phyloP scores from a whole-genome alignment of 2,113 vertebrate species.

The Oreochromis niloticus region DNA sequence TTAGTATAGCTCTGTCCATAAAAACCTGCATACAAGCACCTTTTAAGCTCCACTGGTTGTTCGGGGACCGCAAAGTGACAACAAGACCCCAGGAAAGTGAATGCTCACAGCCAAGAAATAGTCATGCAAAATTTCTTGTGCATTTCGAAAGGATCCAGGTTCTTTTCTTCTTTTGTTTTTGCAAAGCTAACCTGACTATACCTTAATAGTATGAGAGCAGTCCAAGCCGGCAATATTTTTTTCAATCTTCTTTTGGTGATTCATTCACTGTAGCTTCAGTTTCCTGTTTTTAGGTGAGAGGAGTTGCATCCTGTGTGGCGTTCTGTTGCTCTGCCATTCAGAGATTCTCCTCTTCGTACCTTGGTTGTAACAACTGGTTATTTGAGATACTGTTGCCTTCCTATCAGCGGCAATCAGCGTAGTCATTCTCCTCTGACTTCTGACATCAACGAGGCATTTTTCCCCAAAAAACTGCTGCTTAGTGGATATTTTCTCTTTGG shows the following conservation, averaged over 20 bases:
- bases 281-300: neutral
- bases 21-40: neutral
- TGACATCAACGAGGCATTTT: neutral
- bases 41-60: neutral
- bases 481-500: neutral
- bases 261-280: neutral
- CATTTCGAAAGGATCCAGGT: neutral
- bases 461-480: neutral
- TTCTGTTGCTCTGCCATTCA: neutral
- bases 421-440: neutral
- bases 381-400: neutral
- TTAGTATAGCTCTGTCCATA: neutral
- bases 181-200: neutral
- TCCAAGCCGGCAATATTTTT: neutral
- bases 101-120: neutral
- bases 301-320: neutral
- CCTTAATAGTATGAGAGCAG: neutral
- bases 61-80: neutral
- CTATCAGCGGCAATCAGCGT: rapidly evolving
- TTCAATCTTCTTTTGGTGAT: neutral
- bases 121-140: neutral
- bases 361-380: neutral
- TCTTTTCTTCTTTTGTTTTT: neutral
- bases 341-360: neutral
- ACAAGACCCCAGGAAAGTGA: neutral